Conservation (phyloP, 2,113 vertebrate genomes). For the Rhadina sibilatrix region DNA sequence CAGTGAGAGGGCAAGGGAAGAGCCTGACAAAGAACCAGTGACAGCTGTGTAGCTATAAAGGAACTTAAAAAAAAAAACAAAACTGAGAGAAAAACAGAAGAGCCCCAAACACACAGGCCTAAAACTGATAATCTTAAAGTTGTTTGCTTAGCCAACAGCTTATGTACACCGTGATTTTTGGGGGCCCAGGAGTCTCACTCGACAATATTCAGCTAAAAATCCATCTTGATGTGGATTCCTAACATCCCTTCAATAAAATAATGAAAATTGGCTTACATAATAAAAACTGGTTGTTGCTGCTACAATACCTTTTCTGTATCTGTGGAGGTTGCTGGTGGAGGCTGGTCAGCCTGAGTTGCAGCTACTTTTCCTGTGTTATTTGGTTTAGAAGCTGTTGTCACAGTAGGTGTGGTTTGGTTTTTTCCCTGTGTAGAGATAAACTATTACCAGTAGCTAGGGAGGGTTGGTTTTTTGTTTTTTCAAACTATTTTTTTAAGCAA, state of each 20-base stretch:
- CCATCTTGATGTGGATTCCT: neutral
- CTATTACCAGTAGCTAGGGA: neutral
- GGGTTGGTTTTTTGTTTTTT: neutral
- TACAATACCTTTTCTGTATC: conserved; percentile 56
- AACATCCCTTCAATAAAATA: neutral
- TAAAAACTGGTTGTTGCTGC: neutral
- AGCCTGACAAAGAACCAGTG: neutral
- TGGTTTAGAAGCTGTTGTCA: conserved; percentile 13
- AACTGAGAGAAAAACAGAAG: neutral
- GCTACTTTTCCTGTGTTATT: conserved; percentile 12
- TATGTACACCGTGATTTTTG: neutral
- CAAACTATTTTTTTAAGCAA: rapidly evolving
- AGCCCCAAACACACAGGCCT: neutral
- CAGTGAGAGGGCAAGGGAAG: neutral
- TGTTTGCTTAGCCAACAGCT: neutral
- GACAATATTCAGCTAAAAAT: neutral
- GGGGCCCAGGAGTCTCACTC: neutral
- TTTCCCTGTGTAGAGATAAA: conserved; percentile 41
- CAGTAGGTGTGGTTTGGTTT: neutral
- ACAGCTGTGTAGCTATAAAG: neutral
- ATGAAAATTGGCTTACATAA: neutral
- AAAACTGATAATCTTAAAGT: neutral
- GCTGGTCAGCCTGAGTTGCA: neutral
- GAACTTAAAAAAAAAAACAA: neutral
- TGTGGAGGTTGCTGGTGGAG: neutral